Evolutionary conservation across 1,140 invertebrate genomes (phyloP), one percentile per base, ranked within the genome.

Genomic region (Frieseomelitta varia): DNA sequence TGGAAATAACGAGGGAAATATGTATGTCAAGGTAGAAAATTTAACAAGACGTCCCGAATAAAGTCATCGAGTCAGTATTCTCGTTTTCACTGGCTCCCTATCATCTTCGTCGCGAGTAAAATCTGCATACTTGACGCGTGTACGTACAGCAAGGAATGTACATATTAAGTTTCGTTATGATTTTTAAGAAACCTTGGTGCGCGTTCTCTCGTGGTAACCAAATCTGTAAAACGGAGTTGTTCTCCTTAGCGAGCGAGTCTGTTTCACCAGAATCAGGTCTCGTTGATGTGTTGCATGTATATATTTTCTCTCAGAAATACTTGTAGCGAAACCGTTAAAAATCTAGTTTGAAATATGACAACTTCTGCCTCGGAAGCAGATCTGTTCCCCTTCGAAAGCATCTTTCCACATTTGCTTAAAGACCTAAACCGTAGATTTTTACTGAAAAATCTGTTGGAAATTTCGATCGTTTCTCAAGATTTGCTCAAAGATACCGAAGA

Each of bases 221-320:
- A 47, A 47, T 72, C 34, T 10, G 69, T 27, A 51, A n/a, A 72
- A 72, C 24, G 24, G 39, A 72, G 39, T n/a, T 10, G 39, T n/a
- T 51, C 39, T n/a, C 21, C 69, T n/a, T 72, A n/a, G 11, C 19
- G 67, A 34, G 67, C 19, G 34, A 68, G 30, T 27, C 67, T 39
- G 34, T 68, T 68, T 68, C 67, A 68, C 67, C 67, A 39, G 39
- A 72, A 72, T 72, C 69, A 27, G 39, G 39, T 47, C 69, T 47
- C n/a, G 8, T 24, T 4, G 39, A 72, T 51, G 69, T 39, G 39
- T 39, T 39, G 39, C 39, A 39, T 8, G 39, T 39, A 6, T 47
- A 17, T 72, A 39, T n/a, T 72, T 72, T n/a, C 69, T 47, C 39
- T 17, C 14, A 24, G 67, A 19, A 39, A 68, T 68, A 15, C n/a